Percentiles rank a stretch among this genome's conserved stretches.
These are phyloP conservation scores for Acrobasis consociella DNA, from an alignment of 2,888 invertebrate species.

Conservation along the genomic window DNA sequence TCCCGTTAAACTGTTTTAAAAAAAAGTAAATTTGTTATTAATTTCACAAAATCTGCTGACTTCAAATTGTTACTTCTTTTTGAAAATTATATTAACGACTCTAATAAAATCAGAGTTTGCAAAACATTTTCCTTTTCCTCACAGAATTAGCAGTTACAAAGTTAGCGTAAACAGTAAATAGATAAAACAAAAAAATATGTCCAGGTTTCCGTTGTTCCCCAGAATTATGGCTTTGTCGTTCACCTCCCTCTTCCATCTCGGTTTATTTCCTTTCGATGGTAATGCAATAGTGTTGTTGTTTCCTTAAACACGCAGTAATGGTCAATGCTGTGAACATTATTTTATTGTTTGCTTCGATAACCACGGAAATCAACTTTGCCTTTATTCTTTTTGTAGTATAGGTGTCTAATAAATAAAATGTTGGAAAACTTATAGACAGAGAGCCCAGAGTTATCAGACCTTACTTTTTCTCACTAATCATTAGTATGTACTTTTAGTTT, in stretches of 20 bases:
- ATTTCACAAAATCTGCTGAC: no score
- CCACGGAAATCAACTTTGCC: not conserved
- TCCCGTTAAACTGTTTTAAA: no score
- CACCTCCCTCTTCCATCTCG: constrained; percentile 24
- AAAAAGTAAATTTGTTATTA: no score
- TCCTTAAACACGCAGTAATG: constrained; percentile 21
- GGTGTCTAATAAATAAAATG: not conserved
- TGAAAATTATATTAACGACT: no score
- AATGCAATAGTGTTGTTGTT: constrained; percentile 26
- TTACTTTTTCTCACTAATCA: no score
- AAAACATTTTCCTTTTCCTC: constrained; percentile 7
- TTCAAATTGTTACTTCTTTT: no score
- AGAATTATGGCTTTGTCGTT: constrained; percentile 30
- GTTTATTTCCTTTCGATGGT: constrained; percentile 24
- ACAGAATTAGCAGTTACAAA: constrained; percentile 17
- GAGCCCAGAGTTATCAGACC: no score
- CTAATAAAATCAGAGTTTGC: no score
- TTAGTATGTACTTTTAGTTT: no score
- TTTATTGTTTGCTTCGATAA: constrained; percentile 12
- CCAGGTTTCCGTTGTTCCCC: constrained; percentile 25
- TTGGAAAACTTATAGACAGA: not conserved
- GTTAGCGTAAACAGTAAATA: constrained; percentile 1
- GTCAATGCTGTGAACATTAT: constrained; percentile 10
- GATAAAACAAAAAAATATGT: constrained; percentile 24
- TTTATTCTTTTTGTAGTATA: not conserved